phyloP scores from a whole-genome alignment of 2,888 invertebrate species.

The Bimastos eiseni region DNA sequence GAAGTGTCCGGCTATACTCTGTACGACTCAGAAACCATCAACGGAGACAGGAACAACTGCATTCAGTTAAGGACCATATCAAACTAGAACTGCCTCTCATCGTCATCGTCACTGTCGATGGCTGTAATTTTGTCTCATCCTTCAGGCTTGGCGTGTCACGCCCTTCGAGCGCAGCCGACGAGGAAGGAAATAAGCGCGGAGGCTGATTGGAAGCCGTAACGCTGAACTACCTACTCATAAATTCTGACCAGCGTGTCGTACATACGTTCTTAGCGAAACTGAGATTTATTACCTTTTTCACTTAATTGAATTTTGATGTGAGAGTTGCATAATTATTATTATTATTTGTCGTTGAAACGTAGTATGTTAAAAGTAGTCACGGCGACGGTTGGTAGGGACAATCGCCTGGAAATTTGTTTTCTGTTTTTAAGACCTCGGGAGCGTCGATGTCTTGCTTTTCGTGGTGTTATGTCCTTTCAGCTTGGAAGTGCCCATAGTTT shows the following conservation, averaged over 20 bases:
- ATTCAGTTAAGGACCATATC: constrained; percentile 23
- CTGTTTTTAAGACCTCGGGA: not conserved
- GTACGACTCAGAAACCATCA: not conserved
- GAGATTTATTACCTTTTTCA: constrained; percentile 17
- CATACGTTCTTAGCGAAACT: not conserved
- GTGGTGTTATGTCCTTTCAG: not conserved
- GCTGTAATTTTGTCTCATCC: not conserved
- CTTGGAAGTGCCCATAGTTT: not conserved
- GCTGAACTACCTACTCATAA: constrained; percentile 6
- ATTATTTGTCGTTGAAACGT: not conserved
- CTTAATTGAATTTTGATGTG: not conserved
- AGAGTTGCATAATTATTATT: constrained; percentile 23
- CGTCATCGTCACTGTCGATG: not conserved
- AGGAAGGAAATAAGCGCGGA: not conserved
- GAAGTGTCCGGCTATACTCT: not conserved
- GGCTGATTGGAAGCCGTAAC: not conserved
- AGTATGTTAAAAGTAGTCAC: not conserved
- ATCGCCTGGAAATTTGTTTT: not conserved
- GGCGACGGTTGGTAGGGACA: not conserved
- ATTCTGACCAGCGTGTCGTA: not conserved
- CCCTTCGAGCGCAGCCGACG: not conserved
- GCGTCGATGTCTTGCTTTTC: not conserved
- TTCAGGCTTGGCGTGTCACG: constrained; percentile 13
- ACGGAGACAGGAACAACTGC: not conserved
- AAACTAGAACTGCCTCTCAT: not conserved